Conservation (phyloP, 2,888 invertebrate genomes). For the Leistus spinibarbis region DNA sequence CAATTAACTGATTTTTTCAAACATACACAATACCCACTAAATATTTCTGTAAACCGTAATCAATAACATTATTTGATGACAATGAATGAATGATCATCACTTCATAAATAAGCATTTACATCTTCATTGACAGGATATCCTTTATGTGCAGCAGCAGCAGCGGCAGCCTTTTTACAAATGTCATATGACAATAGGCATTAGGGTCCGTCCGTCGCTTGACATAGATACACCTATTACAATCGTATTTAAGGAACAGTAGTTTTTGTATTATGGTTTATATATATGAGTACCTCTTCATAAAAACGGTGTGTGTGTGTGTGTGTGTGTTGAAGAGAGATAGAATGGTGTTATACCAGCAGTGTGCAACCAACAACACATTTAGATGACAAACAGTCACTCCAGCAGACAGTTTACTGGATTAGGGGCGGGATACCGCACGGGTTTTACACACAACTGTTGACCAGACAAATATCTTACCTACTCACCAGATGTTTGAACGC, state of each 20-base stretch:
- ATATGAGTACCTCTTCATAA: background rate
- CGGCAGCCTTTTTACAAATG: background rate
- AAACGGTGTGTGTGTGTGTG: background rate
- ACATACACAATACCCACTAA: background rate
- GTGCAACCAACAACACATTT: background rate
- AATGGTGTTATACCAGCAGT: background rate
- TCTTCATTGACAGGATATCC: background rate
- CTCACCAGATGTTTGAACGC: background rate
- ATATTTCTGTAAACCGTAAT: background rate
- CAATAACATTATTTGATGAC: background rate
- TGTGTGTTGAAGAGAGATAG: background rate
- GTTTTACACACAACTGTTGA: background rate
- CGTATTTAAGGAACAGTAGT: background rate
- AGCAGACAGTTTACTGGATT: background rate
- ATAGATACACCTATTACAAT: background rate
- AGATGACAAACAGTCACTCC: background rate
- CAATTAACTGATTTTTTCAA: background rate
- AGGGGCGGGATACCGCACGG: slow-evolving; percentile 4
- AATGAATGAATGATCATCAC: background rate
- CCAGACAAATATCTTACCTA: background rate
- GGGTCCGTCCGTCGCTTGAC: background rate
- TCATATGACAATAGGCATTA: background rate
- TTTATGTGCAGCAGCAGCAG: background rate
- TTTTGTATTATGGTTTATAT: background rate
- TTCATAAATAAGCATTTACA: background rate